phyloP scores from a whole-genome alignment of 2,113 vertebrate species.

The Propithecus coquereli region DNA sequence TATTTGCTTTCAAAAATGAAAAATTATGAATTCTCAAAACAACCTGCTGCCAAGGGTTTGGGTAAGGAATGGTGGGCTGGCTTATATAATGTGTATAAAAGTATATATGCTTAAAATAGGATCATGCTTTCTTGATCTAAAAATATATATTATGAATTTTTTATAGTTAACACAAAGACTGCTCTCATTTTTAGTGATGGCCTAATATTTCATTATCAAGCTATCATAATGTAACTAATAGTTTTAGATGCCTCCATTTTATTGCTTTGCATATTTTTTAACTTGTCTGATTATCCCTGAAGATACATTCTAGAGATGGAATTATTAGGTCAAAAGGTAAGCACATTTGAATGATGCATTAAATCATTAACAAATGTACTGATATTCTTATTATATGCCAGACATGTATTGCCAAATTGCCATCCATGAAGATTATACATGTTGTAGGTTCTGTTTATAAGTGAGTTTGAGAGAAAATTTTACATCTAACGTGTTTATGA shows the following conservation, averaged over 20 bases:
- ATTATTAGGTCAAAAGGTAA: not conserved
- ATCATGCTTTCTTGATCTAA: not conserved
- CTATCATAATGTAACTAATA: not conserved
- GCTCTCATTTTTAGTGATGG: slow-evolving; percentile 7
- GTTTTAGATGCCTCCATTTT: slow-evolving; percentile 20
- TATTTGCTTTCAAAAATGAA: slow-evolving; percentile 30
- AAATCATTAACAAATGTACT: not conserved
- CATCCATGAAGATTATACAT: not conserved
- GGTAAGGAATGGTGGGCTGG: not conserved
- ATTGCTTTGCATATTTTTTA: slow-evolving; percentile 40
- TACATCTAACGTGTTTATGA: not conserved
- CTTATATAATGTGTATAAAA: not conserved
- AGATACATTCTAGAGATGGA: slow-evolving; percentile 19
- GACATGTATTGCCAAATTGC: not conserved
- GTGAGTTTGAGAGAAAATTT: not conserved
- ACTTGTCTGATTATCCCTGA: slow-evolving; percentile 18
- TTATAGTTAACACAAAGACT: not conserved
- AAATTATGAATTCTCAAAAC: slow-evolving; percentile 8
- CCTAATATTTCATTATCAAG: not conserved
- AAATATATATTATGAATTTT: slow-evolving; percentile 23
- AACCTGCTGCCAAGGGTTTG: not conserved
- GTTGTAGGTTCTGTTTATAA: not conserved
- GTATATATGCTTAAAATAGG: not conserved
- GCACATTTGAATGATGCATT: slow-evolving; percentile 12
- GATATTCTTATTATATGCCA: not conserved